Evolutionary conservation across 2,888 invertebrate genomes (phyloP).

Genomic region (Cheiracanthium punctorium): DNA sequence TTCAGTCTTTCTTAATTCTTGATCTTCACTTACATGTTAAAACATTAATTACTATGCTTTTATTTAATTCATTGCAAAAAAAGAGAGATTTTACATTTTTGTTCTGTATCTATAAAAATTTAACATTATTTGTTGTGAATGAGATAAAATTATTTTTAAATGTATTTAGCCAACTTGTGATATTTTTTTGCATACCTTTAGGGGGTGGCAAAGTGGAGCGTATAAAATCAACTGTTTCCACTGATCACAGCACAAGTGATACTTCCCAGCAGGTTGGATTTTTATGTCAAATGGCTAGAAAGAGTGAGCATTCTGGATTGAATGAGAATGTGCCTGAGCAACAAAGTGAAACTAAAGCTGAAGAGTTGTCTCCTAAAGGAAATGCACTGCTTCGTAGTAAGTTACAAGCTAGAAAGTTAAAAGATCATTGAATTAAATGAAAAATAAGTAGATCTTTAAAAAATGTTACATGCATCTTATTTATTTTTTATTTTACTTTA

Average conservation of each 20-base stretch:
- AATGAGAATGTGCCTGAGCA: constrained; percentile 70
- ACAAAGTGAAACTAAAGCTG: constrained; percentile 57
- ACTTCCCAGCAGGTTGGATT: constrained; percentile 62
- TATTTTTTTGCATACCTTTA: constrained; percentile 19
- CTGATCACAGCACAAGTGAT: constrained; percentile 61
- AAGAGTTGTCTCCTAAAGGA: constrained; percentile 47
- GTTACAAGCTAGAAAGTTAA: constrained; percentile 13
- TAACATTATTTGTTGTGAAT: no score
- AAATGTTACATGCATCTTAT: no score
- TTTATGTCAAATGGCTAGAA: constrained; percentile 60
- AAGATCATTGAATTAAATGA: no score
- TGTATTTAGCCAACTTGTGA: no score
- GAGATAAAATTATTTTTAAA: neutral
- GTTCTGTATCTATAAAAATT: no score
- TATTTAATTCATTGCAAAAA: no score
- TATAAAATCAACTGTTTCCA: constrained; percentile 60
- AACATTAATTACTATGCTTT: no score
- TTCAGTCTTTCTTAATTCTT: no score
- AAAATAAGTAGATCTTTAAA: no score
- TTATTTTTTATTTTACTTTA: no score
- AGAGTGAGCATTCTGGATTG: constrained; percentile 69
- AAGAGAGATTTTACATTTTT: no score
- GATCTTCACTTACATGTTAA: no score
- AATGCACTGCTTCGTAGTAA: constrained; percentile 47
- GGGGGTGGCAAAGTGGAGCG: constrained; percentile 65